phyloP scores from a whole-genome alignment of 2,113 vertebrate species.

The Collichthys lucidus region DNA sequence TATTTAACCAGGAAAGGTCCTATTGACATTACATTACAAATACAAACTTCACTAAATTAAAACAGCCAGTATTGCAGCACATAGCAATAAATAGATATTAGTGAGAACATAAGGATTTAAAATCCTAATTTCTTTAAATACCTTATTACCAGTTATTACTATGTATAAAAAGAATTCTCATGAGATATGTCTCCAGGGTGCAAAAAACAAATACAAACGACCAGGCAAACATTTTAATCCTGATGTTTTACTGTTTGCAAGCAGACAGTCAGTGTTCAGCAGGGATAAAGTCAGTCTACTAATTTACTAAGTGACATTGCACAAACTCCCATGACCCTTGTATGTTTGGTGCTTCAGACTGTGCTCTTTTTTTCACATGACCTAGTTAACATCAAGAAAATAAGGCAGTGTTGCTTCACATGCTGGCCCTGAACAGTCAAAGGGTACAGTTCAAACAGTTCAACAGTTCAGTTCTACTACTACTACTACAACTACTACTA shows the following conservation, averaged over 20 bases:
- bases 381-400: background rate
- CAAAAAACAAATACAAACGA: background rate
- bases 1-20: no score
- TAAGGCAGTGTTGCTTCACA: constrained; percentile 2
- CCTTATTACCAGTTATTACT: background rate
- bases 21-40: no score
- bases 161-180: background rate
- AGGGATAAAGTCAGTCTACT: background rate
- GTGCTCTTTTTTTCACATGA: background rate
- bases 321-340: background rate
- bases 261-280: background rate
- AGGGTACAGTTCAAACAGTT: background rate
- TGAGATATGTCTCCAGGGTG: background rate
- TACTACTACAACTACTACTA: no score
- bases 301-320: constrained; percentile 6
- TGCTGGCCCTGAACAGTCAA: background rate
- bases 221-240: background rate
- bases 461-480: background rate
- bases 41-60: no score
- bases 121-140: no score
- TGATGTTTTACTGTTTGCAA: background rate
- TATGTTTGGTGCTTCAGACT: background rate
- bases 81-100: no score
- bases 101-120: no score
- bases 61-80: no score